Conservation (phyloP, 2,113 vertebrate species). For the Peromyscus maniculatus region DNA sequence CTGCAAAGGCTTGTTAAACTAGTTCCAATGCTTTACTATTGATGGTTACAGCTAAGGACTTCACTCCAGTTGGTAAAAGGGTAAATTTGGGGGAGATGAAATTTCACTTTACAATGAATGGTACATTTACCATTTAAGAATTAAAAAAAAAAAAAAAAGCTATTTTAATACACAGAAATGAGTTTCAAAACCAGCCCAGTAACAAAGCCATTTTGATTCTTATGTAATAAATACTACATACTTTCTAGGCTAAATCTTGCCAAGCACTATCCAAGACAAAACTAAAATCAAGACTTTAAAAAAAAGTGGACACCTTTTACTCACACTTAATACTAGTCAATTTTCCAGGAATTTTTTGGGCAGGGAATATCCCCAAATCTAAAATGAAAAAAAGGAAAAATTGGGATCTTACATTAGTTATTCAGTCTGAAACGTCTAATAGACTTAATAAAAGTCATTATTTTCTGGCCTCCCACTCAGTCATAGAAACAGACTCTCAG, state of each 20-base stretch:
- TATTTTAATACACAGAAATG: constrained; percentile 77
- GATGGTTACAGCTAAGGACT: constrained; percentile 59
- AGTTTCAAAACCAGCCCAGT: constrained; percentile 78
- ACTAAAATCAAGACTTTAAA: constrained; percentile 79
- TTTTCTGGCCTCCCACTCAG: constrained; percentile 77
- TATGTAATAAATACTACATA: constrained; percentile 70
- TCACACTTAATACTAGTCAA: constrained; percentile 87
- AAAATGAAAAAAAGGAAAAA: constrained; percentile 87
- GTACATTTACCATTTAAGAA: constrained; percentile 80
- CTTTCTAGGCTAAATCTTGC: constrained; percentile 80
- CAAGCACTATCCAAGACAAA: constrained; percentile 78
- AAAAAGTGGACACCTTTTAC: constrained; percentile 86
- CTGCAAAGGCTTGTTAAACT: constrained; percentile 60
- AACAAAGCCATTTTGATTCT: constrained; percentile 77
- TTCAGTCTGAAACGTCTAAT: constrained; percentile 71
- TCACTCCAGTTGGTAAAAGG: constrained; percentile 73
- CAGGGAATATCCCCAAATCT: constrained; percentile 87
- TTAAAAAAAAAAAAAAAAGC: constrained; percentile 68
- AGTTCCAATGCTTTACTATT: constrained; percentile 58
- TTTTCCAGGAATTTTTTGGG: constrained; percentile 84
- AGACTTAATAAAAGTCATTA: constrained; percentile 77
- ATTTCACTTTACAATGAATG: constrained; percentile 81
- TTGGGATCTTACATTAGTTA: constrained; percentile 79
- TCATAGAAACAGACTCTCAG: constrained; percentile 59
- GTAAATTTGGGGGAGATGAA: constrained; percentile 71